phyloP scores from a whole-genome alignment of 2,888 invertebrate species.

The Smittia aterrima region DNA sequence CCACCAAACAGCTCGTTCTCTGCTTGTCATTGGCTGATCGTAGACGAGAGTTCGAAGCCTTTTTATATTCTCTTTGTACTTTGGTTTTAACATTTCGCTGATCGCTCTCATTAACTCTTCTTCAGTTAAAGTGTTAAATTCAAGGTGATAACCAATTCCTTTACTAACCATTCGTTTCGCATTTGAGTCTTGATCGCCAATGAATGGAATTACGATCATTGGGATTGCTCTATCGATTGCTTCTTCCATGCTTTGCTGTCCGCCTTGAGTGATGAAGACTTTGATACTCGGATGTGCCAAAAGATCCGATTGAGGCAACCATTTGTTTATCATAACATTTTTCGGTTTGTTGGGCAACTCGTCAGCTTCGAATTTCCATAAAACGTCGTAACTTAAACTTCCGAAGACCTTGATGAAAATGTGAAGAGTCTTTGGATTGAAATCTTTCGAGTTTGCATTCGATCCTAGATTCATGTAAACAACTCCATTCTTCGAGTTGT shows the following conservation, averaged over 20 bases:
- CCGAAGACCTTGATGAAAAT: conserved; percentile 49
- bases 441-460: too few species aligned
- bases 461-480: conserved; percentile 40
- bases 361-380: conserved; percentile 52
- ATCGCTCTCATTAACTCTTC: conserved; percentile 47
- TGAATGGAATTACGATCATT: conserved; percentile 42
- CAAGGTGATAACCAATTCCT: conserved; percentile 49
- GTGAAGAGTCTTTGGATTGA: conserved; percentile 47
- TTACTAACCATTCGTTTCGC: conserved; percentile 44
- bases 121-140: conserved; percentile 48
- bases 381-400: conserved; percentile 49
- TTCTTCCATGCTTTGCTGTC: conserved; percentile 38
- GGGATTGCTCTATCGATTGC: conserved; percentile 30
- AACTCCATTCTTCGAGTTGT: not conserved
- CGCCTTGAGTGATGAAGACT: conserved; percentile 31
- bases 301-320: conserved; percentile 39
- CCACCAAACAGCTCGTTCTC: conserved; percentile 34
- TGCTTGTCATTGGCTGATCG: conserved; percentile 38
- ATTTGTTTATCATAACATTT: conserved; percentile 49
- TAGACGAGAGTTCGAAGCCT: conserved; percentile 17
- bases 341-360: conserved; percentile 47
- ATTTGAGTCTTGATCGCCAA: conserved; percentile 53
- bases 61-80: conserved; percentile 21
- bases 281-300: conserved; percentile 32
- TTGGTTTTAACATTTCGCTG: conserved; percentile 11